Base-by-base conservation (phyloP, 2,113 vertebrate species). In the Steatornis caripensis region DNA sequence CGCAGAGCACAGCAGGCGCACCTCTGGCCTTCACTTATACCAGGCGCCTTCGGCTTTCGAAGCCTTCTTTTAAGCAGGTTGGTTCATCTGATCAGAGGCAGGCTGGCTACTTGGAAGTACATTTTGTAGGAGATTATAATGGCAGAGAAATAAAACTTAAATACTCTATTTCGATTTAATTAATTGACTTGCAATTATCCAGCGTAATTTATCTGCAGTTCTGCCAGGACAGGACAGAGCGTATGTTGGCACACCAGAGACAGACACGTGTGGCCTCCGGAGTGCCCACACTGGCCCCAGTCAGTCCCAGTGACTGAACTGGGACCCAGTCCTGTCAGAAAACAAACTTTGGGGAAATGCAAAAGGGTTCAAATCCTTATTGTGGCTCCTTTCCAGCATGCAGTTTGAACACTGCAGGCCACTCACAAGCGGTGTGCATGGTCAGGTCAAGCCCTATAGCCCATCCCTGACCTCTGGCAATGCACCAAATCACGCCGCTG, bases 1-100 rank as follows among this genome's bases (percentile, higher is more conserved):
- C 32, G 26, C 0, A 4, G 34, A 61, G 37, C 10, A 1, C 51
- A 30, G 30, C 3, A 0, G n/a, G 29, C 1, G 3, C 26, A 46
- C 12, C 20, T 19, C 16, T 60, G 65, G 26, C 36, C 65, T 60
- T 77, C 17, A 3, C 34, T 48, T 70, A 32, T 22, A 51, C 29
- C 54, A 71, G 12, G 8, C 37, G 37, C 26, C 48, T 86, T 81
- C 70, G 24, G 51, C 22, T 58, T 89, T 62, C 66, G 32, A 95
- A 86, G 70, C 37, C 32, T 51, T 36, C 34, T 70, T 94, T 72
- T 49, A 23, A 72, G 57, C n/a, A 37, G n/a, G 12, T 61, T 0
- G 0, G 22, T 16, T 88, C 36, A 53, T 39, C 66, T 58, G 75
- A 60, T 49, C 49, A 79, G 66, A 72, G 39, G 37, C 23, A 70